Conservation (phyloP, 1,140 invertebrate species). For the Sitophilus oryzae region DNA sequence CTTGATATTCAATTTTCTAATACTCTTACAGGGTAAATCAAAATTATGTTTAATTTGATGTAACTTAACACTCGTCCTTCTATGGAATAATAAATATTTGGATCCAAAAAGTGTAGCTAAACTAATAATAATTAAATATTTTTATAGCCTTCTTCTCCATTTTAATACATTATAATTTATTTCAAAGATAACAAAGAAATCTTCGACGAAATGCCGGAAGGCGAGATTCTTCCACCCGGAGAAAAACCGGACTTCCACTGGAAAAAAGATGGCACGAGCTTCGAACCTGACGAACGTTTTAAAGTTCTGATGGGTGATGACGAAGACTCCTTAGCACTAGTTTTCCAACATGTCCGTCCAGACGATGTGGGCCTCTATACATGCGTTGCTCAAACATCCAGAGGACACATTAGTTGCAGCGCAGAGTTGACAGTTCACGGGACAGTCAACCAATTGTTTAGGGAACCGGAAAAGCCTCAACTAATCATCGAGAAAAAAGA, state of each 20-base stretch:
- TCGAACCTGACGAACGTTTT: conserved; percentile 88
- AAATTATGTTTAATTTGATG: no score
- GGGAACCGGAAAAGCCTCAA: conserved; percentile 72
- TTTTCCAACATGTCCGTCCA: conserved; percentile 89
- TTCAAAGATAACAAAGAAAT: conserved; percentile 69
- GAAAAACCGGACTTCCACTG: conserved; percentile 80
- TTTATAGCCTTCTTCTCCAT: no score
- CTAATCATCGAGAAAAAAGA: conserved; percentile 68
- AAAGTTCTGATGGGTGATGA: conserved; percentile 89
- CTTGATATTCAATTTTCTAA: no score
- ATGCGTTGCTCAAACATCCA: conserved; percentile 86
- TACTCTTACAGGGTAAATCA: no score
- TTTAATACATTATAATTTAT: no score
- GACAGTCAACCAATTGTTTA: conserved; percentile 68
- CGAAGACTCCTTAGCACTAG: conserved; percentile 83
- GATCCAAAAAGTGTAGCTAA: no score
- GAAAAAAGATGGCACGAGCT: conserved; percentile 83
- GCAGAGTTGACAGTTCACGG: conserved; percentile 89
- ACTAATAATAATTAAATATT: no score
- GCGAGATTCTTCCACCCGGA: conserved; percentile 63
- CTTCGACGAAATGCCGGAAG: conserved; percentile 64
- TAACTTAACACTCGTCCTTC: no score
- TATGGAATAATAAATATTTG: no score
- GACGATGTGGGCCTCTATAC: conserved; percentile 93
- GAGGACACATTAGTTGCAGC: conserved; percentile 88